Base-by-base conservation (phyloP, 2,797 vertebrate genomes). In the Cercopithecus hamlyni region DNA sequence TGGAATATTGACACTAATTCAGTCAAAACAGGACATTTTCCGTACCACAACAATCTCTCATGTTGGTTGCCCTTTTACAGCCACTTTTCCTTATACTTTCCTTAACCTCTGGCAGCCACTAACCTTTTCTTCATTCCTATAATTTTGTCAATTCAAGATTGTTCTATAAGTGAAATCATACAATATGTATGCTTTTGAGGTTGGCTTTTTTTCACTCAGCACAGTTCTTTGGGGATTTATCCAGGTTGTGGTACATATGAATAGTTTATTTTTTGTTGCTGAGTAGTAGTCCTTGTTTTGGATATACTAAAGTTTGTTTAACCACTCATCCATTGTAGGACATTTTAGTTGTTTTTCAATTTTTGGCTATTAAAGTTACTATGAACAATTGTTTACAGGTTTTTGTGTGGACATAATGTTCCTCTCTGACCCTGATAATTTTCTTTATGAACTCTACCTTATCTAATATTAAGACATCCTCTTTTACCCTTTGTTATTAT, bases 401-500 rank as follows among this genome's bases (percentile, higher is more conserved):
- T 85, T 95, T 94, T 93, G 45, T 92, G 15, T 96, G 36, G 85
- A 72, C 4, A 43, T 86, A 58, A 24, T 83, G 19, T 67, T 27
- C 27, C 1, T 90, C 50, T 88, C 1, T 93, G 86, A 81, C 27
- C 30, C 19, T 86, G 10, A 8, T 61, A 70, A 61, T 88, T 92
- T 95, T 94, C 52, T 94, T 96, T 77, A 33, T 92, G 57, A 86
- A 61, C 14, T 89, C 33, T 95, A 12, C 33, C 76, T 83, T 96
- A 55, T 58, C 11, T 88, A 82, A 77, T 70, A 75, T 33, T 73
- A 72, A 73, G 41, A 22, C 17, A 50, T 30, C 81, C 50, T 39
- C 58, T 93, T 30, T 70, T 73, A 17, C 4, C 11, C 55, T 80
- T 52, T 87, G 64, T 45, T n/a, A 45, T 92, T 80, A 76, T 45